Evolutionary conservation across 2,888 invertebrate species (phyloP).

Genomic region (Acanthosepion esculentum): DNA sequence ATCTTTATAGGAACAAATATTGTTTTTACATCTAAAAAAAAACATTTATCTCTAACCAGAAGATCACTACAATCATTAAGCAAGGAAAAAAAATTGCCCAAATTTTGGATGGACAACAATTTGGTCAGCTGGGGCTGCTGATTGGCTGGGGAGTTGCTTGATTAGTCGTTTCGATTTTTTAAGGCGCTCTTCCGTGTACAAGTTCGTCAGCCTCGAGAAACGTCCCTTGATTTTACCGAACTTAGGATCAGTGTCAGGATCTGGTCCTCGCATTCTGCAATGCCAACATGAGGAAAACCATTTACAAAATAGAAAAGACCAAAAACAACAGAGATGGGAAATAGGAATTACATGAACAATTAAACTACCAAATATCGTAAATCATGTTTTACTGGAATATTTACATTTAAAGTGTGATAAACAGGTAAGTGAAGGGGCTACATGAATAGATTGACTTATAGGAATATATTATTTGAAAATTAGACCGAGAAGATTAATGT

Average conservation of each 20-base stretch:
- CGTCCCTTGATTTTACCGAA: constrained; percentile 33
- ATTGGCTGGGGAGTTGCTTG: constrained; percentile 17
- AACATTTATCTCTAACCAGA: too few species aligned
- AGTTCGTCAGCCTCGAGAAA: background rate
- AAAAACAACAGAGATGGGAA: background rate
- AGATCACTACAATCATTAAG: too few species aligned
- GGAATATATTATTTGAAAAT: background rate
- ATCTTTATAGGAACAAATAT: too few species aligned
- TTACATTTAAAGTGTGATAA: background rate
- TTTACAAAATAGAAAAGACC: background rate
- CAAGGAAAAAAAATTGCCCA: background rate
- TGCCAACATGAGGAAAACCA: constrained; percentile 6
- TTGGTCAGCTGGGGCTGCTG: background rate
- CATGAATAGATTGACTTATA: background rate
- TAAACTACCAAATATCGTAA: background rate
- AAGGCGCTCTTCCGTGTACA: constrained; percentile 5
- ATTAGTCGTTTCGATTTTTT: background rate
- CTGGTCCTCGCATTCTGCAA: background rate
- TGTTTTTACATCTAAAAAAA: too few species aligned
- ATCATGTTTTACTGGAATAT: background rate
- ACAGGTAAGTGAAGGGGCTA: background rate
- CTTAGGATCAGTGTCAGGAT: background rate
- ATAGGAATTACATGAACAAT: background rate
- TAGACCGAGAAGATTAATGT: background rate
- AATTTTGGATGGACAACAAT: background rate